Evolutionary conservation across 2,797 vertebrate species (phyloP).

Genomic region (Eleutherodactylus coqui): DNA sequence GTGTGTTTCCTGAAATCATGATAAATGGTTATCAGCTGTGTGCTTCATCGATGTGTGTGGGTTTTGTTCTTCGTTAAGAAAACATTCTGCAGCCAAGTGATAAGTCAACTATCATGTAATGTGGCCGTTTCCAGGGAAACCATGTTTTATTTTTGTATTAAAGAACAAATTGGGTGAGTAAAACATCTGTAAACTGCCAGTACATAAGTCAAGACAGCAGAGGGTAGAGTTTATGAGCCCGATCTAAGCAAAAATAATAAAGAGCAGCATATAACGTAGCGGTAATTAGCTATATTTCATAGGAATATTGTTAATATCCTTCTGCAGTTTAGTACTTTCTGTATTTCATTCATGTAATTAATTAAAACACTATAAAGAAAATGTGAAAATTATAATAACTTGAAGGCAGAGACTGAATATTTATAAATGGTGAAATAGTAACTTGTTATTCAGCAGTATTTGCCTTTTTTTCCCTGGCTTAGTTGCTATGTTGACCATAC

Average conservation of each 20-base stretch:
- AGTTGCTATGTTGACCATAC: background rate
- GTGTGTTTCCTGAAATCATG: conserved; percentile 49
- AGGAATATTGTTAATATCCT: background rate
- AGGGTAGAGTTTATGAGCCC: conserved; percentile 50
- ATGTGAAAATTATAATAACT: background rate
- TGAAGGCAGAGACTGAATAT: background rate
- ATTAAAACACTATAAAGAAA: background rate
- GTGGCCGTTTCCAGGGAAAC: conserved; percentile 77
- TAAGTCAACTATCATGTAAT: conserved; percentile 72
- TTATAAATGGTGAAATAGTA: background rate
- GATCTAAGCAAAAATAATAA: conserved; percentile 27
- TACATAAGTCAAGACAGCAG: conserved; percentile 64
- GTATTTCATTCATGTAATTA: conserved; percentile 28
- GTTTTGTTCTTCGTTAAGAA: conserved; percentile 68
- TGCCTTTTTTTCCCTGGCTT: background rate
- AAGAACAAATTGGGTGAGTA: conserved; percentile 76
- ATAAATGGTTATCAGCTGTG: conserved; percentile 60
- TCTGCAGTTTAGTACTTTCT: conserved; percentile 13
- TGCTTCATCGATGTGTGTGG: conserved; percentile 64
- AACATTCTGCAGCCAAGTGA: conserved; percentile 73
- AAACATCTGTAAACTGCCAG: conserved; percentile 74
- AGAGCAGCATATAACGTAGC: conserved; percentile 20
- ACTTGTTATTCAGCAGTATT: background rate
- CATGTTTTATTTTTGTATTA: conserved; percentile 70
- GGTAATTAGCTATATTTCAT: conserved; percentile 33